Base-by-base conservation (phyloP, 2,797 vertebrate genomes). In the Pagetopsis macropterus region DNA sequence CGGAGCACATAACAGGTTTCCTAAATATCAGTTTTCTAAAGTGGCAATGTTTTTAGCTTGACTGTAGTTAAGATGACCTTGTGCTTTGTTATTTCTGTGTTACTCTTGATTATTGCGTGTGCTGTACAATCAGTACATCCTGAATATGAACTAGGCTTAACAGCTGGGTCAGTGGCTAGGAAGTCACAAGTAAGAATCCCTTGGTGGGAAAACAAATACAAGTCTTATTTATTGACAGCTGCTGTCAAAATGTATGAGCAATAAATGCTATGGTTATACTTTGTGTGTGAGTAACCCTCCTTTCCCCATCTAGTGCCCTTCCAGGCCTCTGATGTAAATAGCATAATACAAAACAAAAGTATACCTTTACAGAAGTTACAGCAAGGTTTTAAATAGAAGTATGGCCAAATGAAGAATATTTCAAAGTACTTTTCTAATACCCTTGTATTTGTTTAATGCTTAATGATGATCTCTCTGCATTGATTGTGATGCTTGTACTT, bases 1-100 rank as follows among this genome's bases (percentile, higher is more conserved):
- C 79, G 0, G 95, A 96, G 54, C 91, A 88, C 46, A 77, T 73
- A 50, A 51, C 87, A 92, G 94, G 93, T 95, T 69, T 3, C 15
- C 51, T 46, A n/a, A 48, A 45, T 9, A n/a, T 65, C 2, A 6
- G 8, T 71, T 27, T 33, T 4, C 23, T 27, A 27, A 27, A 27
- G 23, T 27, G 6, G 1, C 1, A 9, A 4, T 66, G 1, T 21
- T n/a, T 56, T 55, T 51, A 54, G 4, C 41, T 59, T 45, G 5
- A n/a, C 17, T 52, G 6, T 50, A 23, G 1, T 46, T 14, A 37
- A 17, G 23, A 48, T 17, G 5, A 41, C 1, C 1, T 52, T 8
- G 7, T 6, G 33, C 2, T 62, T 55, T 57, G 1, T 49, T 56
- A 3, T 27, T 27, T 27, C 27, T 27, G 27, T 10, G 61, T 67